A percentile compares a stretch with the other conserved stretches of the same genome.
Evolutionary conservation across 1,140 invertebrate species (phyloP).

Genomic region (Cydia fagiglandana): DNA sequence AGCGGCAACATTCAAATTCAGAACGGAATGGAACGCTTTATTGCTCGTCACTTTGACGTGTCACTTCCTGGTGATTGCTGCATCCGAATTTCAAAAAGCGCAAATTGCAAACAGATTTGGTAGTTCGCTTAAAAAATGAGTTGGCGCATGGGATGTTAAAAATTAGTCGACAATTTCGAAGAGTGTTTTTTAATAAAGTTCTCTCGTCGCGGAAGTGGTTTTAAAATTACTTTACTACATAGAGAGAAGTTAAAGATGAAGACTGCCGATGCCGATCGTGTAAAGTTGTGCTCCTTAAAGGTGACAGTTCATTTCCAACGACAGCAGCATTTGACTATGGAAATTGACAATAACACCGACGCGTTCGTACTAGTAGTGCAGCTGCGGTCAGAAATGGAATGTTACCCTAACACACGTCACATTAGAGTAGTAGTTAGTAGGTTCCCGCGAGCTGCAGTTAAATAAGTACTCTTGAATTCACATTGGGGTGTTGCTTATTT

Average conservation of each 20-base stretch:
- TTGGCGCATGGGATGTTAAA: neutral
- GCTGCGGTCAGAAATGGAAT: no score
- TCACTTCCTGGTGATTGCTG: slow-evolving; percentile 42
- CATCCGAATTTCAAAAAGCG: slow-evolving; percentile 42
- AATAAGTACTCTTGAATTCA: no score
- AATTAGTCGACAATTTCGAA: slow-evolving; percentile 2
- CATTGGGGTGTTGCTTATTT: no score
- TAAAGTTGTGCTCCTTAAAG: neutral
- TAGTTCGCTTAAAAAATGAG: slow-evolving; percentile 34
- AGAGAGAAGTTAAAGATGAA: neutral
- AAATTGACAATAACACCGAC: no score
- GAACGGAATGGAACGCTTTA: slow-evolving; percentile 37
- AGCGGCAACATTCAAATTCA: slow-evolving; percentile 28
- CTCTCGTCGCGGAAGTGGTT: neutral
- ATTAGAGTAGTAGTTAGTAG: no score
- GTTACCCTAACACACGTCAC: no score
- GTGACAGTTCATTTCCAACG: no score
- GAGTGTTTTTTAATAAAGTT: neutral
- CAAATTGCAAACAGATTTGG: slow-evolving; percentile 44
- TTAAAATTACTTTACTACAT: neutral
- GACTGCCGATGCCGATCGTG: neutral
- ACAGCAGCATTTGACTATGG: no score
- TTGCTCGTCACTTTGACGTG: slow-evolving; percentile 47
- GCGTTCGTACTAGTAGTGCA: no score
- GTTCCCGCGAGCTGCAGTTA: no score